phyloP scores from a whole-genome alignment of 37 sponge, comb jelly and placozoan genomes.

The Agelas oroides region DNA sequence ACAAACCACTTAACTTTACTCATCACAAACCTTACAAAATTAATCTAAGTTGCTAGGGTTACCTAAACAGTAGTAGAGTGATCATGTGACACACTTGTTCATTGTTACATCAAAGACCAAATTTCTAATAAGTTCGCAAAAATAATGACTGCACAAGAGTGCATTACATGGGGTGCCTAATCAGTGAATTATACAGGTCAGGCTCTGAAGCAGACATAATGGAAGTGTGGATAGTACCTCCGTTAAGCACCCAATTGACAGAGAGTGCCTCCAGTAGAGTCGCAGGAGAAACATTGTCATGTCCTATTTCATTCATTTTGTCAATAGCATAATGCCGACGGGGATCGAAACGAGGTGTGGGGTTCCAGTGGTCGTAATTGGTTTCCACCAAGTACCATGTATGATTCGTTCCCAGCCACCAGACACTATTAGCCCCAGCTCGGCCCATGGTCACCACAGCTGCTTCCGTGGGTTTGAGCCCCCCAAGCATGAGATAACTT shows the following conservation, averaged over 20 bases:
- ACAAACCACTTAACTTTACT: no score
- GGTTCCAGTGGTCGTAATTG: constrained; percentile 90
- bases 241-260: constrained; percentile 70
- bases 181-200: constrained; percentile 38
- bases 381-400: constrained; percentile 91
- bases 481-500: constrained; percentile 84
- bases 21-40: no score
- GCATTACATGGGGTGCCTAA: constrained; percentile 7
- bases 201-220: constrained; percentile 76
- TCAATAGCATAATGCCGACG: constrained; percentile 82
- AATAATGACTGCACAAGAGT: no score
- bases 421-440: constrained; percentile 41
- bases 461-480: constrained; percentile 68
- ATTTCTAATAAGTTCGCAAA: no score
- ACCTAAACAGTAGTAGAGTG: no score
- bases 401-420: constrained; percentile 43
- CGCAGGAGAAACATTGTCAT: constrained; percentile 7
- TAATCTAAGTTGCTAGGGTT: no score
- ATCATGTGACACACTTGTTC: no score
- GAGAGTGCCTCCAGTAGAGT: constrained; percentile 72
- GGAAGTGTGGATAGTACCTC: constrained; percentile 72
- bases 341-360: constrained; percentile 50
- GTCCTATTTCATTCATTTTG: constrained; percentile 67
- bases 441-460: constrained; percentile 84
- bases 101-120: no score